Evolutionary conservation across 2,797 vertebrate species (phyloP).

Genomic region (Cuculus canorus): DNA sequence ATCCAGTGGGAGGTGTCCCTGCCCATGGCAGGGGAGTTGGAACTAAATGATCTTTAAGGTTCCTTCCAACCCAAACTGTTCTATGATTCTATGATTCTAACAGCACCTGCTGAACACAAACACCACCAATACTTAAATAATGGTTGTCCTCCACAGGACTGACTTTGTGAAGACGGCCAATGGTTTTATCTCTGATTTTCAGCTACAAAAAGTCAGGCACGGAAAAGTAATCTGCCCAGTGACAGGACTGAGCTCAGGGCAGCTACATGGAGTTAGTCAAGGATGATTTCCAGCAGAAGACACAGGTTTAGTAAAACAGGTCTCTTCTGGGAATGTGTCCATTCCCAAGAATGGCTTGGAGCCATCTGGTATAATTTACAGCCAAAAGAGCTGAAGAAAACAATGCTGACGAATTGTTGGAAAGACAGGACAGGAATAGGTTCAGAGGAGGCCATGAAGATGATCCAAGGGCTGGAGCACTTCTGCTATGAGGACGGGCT

Average conservation of each 20-base stretch:
- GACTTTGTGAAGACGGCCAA: background rate
- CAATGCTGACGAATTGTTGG: background rate
- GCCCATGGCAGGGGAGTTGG: too few relatives aligned
- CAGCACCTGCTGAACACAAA: background rate
- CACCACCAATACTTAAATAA: rapidly evolving
- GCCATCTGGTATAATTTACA: background rate
- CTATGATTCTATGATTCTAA: too few relatives aligned
- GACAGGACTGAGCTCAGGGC: background rate
- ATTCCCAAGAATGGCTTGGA: background rate
- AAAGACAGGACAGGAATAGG: background rate
- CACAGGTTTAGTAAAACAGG: background rate
- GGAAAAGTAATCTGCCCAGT: rapidly evolving
- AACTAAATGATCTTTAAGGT: too few relatives aligned
- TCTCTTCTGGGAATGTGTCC: background rate
- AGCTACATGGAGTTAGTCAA: rapidly evolving
- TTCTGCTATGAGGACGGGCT: too few relatives aligned
- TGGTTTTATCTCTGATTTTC: background rate
- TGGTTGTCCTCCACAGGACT: background rate
- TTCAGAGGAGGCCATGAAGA: too few relatives aligned
- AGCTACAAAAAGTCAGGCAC: background rate
- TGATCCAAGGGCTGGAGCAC: too few relatives aligned
- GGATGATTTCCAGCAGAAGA: background rate
- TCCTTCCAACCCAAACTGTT: too few relatives aligned
- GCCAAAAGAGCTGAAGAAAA: background rate
- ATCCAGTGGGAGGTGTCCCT: too few relatives aligned